These are phyloP conservation scores for Ridgeia piscesae DNA, from an alignment of 1,140 invertebrate genomes.

Conservation along the genomic window DNA sequence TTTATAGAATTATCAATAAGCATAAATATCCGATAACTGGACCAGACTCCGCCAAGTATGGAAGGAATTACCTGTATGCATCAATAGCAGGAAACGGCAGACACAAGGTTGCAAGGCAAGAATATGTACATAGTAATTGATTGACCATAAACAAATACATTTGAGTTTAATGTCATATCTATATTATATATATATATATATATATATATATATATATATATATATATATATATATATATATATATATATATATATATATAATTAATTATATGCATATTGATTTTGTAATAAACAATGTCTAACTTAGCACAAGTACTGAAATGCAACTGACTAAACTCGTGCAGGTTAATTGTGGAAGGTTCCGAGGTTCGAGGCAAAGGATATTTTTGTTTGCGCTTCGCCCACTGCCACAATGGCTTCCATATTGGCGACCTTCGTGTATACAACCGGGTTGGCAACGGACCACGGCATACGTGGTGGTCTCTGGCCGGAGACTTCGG, in stretches of 20 bases:
- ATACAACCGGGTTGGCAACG: background rate
- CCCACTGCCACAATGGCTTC: background rate
- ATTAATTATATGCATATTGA: too few relatives aligned
- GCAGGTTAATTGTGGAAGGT: background rate
- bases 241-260: slow-evolving; percentile 3
- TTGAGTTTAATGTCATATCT: too few relatives aligned
- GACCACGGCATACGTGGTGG: background rate
- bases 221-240: background rate
- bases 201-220: background rate
- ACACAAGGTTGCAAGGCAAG: background rate
- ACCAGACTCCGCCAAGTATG: background rate
- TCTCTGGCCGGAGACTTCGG: background rate
- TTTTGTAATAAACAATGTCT: too few relatives aligned
- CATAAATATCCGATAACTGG: background rate
- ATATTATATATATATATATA: too few relatives aligned
- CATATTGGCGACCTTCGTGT: background rate
- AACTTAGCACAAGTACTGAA: too few relatives aligned
- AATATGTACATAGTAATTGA: background rate
- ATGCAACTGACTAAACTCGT: too few relatives aligned
- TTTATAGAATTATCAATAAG: background rate
- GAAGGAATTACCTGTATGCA: background rate
- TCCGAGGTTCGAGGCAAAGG: background rate
- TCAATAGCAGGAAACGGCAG: background rate
- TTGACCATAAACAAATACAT: too few relatives aligned
- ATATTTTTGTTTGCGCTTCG: background rate